Evolutionary conservation across 2,888 invertebrate species (phyloP).

Genomic region (Cephus rjabovi): DNA sequence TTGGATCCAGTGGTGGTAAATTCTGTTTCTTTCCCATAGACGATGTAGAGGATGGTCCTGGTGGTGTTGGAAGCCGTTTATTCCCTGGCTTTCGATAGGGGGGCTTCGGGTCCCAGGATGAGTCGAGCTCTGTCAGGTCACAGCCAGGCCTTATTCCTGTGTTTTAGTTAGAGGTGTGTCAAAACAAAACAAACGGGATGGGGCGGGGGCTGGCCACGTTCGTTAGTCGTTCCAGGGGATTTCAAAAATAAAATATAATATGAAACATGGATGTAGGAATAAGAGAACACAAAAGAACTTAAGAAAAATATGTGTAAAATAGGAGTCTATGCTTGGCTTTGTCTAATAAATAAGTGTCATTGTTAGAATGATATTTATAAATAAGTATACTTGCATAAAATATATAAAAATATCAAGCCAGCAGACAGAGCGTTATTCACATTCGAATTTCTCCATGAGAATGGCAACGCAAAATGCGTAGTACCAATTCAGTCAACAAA

Average conservation of each 20-base stretch:
- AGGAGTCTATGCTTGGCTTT: neutral
- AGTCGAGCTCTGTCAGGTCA: constrained; percentile 84
- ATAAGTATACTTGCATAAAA: neutral
- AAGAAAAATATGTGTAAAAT: neutral
- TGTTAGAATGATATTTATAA: neutral
- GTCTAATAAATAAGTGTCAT: neutral
- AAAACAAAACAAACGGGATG: constrained; percentile 60
- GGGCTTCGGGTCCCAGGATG: constrained; percentile 70
- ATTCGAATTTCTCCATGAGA: neutral
- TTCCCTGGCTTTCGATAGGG: constrained; percentile 56
- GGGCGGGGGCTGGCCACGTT: constrained; percentile 18
- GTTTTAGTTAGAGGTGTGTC: constrained; percentile 62
- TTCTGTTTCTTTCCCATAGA: constrained; percentile 54
- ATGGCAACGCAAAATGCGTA: neutral
- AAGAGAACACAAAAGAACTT: neutral
- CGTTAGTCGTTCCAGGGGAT: neutral
- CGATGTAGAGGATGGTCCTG: constrained; percentile 45
- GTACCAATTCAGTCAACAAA: neutral
- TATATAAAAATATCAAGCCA: neutral
- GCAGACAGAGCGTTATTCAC: neutral
- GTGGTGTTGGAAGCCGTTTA: constrained; percentile 58
- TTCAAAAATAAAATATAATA: neutral
- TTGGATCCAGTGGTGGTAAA: constrained; percentile 66
- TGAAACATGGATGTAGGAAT: neutral
- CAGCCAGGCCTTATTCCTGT: constrained; percentile 83